Base-by-base conservation (phyloP, 2,888 invertebrate species). In the Platycnemis pennipes region DNA sequence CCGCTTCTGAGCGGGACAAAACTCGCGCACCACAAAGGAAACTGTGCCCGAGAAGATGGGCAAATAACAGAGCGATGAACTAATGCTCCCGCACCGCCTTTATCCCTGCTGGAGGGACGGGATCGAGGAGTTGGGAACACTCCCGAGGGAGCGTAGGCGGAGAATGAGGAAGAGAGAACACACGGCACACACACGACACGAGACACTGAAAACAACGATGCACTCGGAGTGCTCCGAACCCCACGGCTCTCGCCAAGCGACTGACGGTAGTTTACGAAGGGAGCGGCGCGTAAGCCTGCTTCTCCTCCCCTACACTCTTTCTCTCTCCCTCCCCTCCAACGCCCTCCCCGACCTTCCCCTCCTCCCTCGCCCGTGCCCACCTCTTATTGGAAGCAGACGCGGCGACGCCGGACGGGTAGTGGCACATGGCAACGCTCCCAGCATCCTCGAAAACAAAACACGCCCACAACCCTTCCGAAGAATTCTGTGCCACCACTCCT, bases 351-450 rank as follows among this genome's bases (percentile, higher is more conserved):
- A 49, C 49, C 49, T 49, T 49, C 63, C 63, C 63, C 63, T 63
- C 63, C 26, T 37, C 37, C 37, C 77, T 77, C 31, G 13, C 37
- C 77, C 31, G 5, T 19, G 26, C 22, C 26, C 63, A 1, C 37
- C 77, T 77, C 31, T n/a, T n/a, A 77, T 77, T 77, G 77, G 77
- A 77, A 77, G 77, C 91, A 91, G 91, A 91, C 91, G 91, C 56
- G 44, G 91, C 91, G 91, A 91, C 91, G 91, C 91, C 91, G 77
- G 77, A 11, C 77, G 77, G 42, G 53, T n/a, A 42, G 22, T 16
- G 63, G 91, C 91, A 91, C 91, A 91, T 91, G 91, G 91, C 91
- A 91, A 91, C 91, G 91, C 49, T 63, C 91, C 89, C 53, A 89
- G 89, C 89, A 89, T 89, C 89, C 56, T 42, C 42, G 56, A 31